Evolutionary conservation across 2,113 vertebrate species (phyloP), one percentile per base, ranked within the genome.

Genomic region (Silurus asotus): DNA sequence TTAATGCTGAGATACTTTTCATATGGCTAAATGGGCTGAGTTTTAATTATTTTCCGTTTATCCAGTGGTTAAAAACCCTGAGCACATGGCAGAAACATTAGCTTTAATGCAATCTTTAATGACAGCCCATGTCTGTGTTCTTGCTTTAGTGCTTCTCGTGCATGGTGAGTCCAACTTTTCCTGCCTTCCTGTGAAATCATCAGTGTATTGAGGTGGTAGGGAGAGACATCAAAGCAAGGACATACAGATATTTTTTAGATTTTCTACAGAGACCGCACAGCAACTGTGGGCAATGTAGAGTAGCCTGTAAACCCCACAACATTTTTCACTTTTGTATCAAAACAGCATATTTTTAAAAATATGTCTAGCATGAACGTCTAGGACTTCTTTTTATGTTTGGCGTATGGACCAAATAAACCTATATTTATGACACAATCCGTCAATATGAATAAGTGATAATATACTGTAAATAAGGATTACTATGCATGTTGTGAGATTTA

Each of bases 11-110:
- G 88, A 92, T 91, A 87, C 90, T 48, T 88, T 82, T 82, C 28
- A 82, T 79, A 70, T 89, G 83, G 88, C 84, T 89, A 88, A 92
- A 87, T 89, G 88, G 89, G 90, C 90, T 87, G 90, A 88, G 81
- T 89, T 86, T 65, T 83, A 80, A 90, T 90, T 87, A 88, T 91
- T 90, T 90, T 90, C 82, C 78, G 77, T 87, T 88, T 87, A 90
- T 89, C 69, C 85, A 53, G 88, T 19, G 87, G 87, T 51, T 82
- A 69, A 85, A 37, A 88, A 80, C 83, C 82, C 84, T 72, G 70
- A 62, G 89, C 92, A 93, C 91, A 94, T 92, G 92, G 88, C 88
- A 89, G 92, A 93, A 91, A 53, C 90, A 93, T 93, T 92, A 92
- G 56, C 13, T 65, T 90, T 91, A 92, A 93, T 93, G 91, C 84